These are phyloP conservation scores for Okamejei kenojei DNA, from an alignment of 2,797 vertebrate species.

Conservation along the genomic window DNA sequence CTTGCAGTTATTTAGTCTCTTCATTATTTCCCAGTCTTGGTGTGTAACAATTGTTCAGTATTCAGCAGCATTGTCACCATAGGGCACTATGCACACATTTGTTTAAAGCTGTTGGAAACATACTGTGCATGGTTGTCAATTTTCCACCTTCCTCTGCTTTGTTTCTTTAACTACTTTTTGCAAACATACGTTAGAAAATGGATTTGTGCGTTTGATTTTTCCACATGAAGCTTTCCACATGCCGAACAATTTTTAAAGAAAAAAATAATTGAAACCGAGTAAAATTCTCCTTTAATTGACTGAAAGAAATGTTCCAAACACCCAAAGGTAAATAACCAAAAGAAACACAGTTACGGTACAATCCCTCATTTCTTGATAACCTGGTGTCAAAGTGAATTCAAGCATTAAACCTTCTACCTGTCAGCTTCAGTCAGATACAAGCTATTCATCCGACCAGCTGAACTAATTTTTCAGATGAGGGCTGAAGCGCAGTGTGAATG, in stretches of 20 bases:
- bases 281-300: background rate
- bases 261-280: background rate
- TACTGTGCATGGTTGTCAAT: background rate
- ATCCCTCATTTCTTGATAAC: background rate
- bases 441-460: slow-evolving; percentile 18
- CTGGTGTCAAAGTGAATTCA: background rate
- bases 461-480: slow-evolving; percentile 36
- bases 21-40: background rate
- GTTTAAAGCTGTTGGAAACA: background rate
- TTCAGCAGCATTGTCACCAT: background rate
- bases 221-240: too few relatives aligned
- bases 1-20: background rate
- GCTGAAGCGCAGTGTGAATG: background rate
- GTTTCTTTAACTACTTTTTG: background rate
- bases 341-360: background rate
- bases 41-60: background rate
- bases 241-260: background rate
- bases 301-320: background rate
- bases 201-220: background rate
- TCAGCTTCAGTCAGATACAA: background rate
- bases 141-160: background rate
- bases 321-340: background rate
- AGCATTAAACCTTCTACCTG: slow-evolving; percentile 7
- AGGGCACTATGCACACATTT: background rate
- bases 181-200: background rate